These are phyloP conservation scores for Xiphias gladius DNA, from an alignment of 2,113 vertebrate species.

Conservation along the genomic window DNA sequence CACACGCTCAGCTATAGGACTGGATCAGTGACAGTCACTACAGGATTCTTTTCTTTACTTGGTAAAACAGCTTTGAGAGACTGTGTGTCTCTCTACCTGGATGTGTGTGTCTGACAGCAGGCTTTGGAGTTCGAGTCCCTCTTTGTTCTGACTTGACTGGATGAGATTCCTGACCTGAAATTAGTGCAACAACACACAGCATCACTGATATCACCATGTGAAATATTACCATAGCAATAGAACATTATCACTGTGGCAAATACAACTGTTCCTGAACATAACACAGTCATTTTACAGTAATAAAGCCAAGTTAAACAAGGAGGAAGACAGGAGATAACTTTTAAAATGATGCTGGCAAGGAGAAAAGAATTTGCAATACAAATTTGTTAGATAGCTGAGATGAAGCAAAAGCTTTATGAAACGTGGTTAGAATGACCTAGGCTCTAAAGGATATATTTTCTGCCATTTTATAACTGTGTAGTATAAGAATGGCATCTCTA, in stretches of 20 bases:
- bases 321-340: background rate
- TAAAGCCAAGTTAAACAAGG: background rate
- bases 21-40: background rate
- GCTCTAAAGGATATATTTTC: background rate
- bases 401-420: too few species aligned
- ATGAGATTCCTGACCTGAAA: slow-evolving; percentile 90
- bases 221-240: background rate
- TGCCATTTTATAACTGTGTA: background rate
- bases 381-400: background rate
- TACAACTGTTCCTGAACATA: background rate
- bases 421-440: background rate
- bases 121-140: slow-evolving; percentile 91
- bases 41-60: background rate
- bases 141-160: slow-evolving; percentile 91
- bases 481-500: background rate
- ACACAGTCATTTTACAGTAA: background rate
- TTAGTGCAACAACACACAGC: background rate
- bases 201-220: background rate
- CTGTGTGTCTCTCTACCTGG: slow-evolving; percentile 85
- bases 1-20: background rate
- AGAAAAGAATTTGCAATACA: background rate
- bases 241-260: background rate
- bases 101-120: slow-evolving; percentile 91
- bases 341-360: background rate
- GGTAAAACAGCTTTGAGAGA: background rate